These are phyloP conservation scores for Callimorpha dominula DNA, from an alignment of 2,888 invertebrate species.

Conservation along the genomic window DNA sequence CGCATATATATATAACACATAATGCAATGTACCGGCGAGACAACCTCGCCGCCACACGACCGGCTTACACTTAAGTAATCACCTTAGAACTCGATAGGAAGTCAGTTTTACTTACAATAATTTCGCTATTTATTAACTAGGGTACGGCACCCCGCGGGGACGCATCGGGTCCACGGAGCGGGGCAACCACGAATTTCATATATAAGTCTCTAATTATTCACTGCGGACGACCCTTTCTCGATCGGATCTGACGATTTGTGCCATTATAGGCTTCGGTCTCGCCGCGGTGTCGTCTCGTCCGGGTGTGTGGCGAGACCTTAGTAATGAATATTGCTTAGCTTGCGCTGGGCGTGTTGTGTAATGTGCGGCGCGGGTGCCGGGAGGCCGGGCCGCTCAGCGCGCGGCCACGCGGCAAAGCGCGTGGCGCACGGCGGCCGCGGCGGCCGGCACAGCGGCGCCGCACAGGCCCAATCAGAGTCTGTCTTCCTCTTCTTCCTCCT, in stretches of 20 bases:
- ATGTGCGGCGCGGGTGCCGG: slow-evolving; percentile 34
- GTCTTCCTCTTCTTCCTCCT: slow-evolving; percentile 94
- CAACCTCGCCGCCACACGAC: slow-evolving; percentile 37
- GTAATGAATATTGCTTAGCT: slow-evolving; percentile 46
- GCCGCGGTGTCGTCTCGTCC: slow-evolving; percentile 30
- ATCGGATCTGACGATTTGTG: slow-evolving; percentile 15
- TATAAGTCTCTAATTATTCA: slow-evolving; percentile 76
- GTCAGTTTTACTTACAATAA: slow-evolving; percentile 84
- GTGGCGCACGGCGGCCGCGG: slow-evolving; percentile 76
- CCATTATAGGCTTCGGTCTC: slow-evolving; percentile 7
- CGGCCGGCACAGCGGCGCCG: slow-evolving; percentile 83
- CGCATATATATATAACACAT: slow-evolving; percentile 47
- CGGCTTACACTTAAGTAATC: slow-evolving; percentile 68
- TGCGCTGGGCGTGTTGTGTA: slow-evolving; percentile 34
- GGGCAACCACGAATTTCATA: slow-evolving; percentile 71
- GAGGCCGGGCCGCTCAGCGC: slow-evolving; percentile 65
- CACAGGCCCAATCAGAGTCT: slow-evolving; percentile 87
- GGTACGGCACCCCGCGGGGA: slow-evolving; percentile 61
- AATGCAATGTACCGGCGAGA: slow-evolving; percentile 43
- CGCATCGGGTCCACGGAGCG: slow-evolving; percentile 50
- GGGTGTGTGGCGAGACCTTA: slow-evolving; percentile 38
- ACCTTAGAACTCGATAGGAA: slow-evolving; percentile 84
- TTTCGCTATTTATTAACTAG: slow-evolving; percentile 81
- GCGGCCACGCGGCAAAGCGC: slow-evolving; percentile 77
- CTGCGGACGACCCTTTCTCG: slow-evolving; percentile 55